Percentiles rank a stretch among this genome's conserved stretches.
phyloP scores from a whole-genome alignment of 2,113 vertebrate genomes.

The Pogona vitticeps region DNA sequence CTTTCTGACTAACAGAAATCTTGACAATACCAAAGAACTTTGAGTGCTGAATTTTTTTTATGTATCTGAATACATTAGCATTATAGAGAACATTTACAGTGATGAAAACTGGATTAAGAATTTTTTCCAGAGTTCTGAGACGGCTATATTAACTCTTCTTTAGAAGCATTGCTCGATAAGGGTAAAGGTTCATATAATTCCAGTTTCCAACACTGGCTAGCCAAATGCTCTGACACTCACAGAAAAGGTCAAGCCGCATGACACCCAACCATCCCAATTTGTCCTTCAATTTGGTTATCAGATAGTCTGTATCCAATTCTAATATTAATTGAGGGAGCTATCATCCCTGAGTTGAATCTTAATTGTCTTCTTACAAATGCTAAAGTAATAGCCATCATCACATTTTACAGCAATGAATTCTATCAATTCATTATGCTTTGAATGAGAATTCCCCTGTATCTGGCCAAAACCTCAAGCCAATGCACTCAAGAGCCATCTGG shows the following conservation, averaged over 20 bases:
- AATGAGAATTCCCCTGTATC: neutral
- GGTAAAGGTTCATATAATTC: neutral
- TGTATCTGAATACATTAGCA: neutral
- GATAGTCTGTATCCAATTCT: neutral
- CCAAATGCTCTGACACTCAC: neutral
- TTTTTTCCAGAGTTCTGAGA: neutral
- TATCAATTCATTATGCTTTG: neutral
- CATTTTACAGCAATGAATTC: conserved; percentile 12
- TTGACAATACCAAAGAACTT: neutral
- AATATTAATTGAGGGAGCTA: neutral
- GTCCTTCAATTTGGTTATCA: too few relatives aligned
- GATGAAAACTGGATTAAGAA: neutral
- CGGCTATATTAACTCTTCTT: neutral
- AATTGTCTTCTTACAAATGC: neutral
- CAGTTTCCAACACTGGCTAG: neutral
- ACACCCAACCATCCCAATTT: too few relatives aligned
- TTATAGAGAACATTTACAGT: too few relatives aligned
- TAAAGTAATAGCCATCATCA: neutral
- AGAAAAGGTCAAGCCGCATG: neutral
- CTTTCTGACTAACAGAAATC: neutral
- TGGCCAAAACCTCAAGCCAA: conserved; percentile 3
- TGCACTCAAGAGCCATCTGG: conserved; percentile 7
- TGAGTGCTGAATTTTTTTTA: neutral
- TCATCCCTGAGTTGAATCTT: neutral
- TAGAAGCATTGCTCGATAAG: neutral